Base-by-base conservation (phyloP, 2,888 invertebrate genomes). In the Lepidocyrtinus sp. region DNA sequence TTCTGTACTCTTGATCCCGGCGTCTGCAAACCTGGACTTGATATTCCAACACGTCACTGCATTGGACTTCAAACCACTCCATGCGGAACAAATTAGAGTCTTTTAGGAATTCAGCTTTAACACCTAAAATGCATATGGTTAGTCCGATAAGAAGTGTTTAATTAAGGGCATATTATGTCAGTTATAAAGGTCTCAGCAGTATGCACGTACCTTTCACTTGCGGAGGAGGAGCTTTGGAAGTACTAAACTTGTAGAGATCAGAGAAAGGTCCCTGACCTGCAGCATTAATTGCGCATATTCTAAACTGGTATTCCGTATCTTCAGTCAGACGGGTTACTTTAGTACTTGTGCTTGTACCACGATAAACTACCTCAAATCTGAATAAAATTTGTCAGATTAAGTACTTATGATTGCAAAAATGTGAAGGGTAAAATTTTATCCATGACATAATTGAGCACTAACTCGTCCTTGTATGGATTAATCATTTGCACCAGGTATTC, bases 401-500 rank as follows among this genome's bases (percentile, higher is more conserved):
- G n/a, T n/a, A n/a, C n/a, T n/a, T n/a, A n/a, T n/a, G n/a, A n/a
- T n/a, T n/a, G n/a, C n/a, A n/a, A n/a, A n/a, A n/a, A n/a, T n/a
- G n/a, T n/a, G n/a, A n/a, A n/a, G n/a, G n/a, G n/a, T n/a, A n/a
- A n/a, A n/a, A n/a, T n/a, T n/a, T n/a, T n/a, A n/a, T n/a, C n/a
- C n/a, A n/a, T n/a, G n/a, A n/a, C n/a, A n/a, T n/a, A n/a, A n/a
- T n/a, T n/a, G 36, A 36, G 1, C 1, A 74, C 83, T 69, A 72
- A 85, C 84, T 86, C 87, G 71, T 82, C 82, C 62, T 82, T 82
- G 73, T 84, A 84, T 21, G 90, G 90, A 87, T 92, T 93, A 86
- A 93, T 93, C 94, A 96, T 95, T 90, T 96, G 95, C 79, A 96
- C 92, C 87, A 93, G 93, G 90, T 94, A 96, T 87, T 95, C 94